Base-by-base conservation (phyloP, 2,113 vertebrate species). In the Junco hyemalis region DNA sequence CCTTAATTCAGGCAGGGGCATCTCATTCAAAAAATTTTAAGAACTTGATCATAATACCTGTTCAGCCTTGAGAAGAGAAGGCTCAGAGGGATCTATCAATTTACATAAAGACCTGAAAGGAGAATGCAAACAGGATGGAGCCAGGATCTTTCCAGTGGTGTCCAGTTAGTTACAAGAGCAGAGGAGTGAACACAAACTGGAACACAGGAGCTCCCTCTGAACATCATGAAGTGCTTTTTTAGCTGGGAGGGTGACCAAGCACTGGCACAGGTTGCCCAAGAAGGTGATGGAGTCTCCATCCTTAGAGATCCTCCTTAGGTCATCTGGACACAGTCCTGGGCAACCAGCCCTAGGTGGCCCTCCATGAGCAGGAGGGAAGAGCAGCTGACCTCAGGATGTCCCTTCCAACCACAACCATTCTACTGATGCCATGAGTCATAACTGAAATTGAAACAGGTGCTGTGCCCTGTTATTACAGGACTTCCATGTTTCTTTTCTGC, bases 281-380 rank as follows among this genome's bases (percentile, higher is more conserved):
- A 6, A 47, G 16, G 40, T 19, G 12, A 17, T 40, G 31, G 15
- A 88, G 26, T 24, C 23, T 85, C 44, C 25, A 42, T 36, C 14
- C 59, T 40, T 23, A 4, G 12, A 69, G 22, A 50, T n/a, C 26
- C 6, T 86, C 20, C 53, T 45, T 72, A 63, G 77, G 20, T 12
- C 5, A 5, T 6, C 31, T 57, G 45, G 26, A 63, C 18, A 18
- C 0, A 0, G 19, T 53, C 31, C 38, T 60, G 33, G 48, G 26
- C 33, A 87, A 35, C 5, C 23, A 14, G 40, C 12, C 51, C 3
- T 31, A 26, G 10, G 15, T 26, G 17, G 6, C 20, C 26, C 9
- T 19, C 22, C 15, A 21, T 21, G 28, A 74, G 31, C 14, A 56
- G 3, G 2, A 25, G 5, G 5, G 3, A 82, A 59, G 19, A 83